Base-by-base conservation (phyloP, 2,797 vertebrate species). In the Limosa lapponica region DNA sequence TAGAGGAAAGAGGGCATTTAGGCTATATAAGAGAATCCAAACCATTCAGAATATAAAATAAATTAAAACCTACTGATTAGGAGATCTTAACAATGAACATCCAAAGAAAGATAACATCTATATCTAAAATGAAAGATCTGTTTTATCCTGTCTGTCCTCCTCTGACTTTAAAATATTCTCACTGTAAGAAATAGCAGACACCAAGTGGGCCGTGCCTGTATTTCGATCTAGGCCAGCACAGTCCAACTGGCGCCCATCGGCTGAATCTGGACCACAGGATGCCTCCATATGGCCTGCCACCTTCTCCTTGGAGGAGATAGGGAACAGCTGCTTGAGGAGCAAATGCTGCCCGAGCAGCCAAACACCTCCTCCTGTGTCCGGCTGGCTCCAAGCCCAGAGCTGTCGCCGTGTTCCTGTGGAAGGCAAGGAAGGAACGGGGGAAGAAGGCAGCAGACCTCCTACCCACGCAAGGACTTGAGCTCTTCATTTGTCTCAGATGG, bases 221-320 rank as follows among this genome's bases (percentile, higher is more conserved):
- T 82, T 93, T 90, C 10, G 0, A 88, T 93, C 66, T 55, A 94
- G 87, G 93, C 82, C 93, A 94, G 85, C 87, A 91, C 0, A 1
- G 92, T 90, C 95, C 95, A 94, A 96, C 78, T 93, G 94, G 95
- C 20, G 14, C 89, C 95, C 78, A 75, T 89, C 13, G 0, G 59
- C 93, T 95, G 95, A 96, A 96, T 96, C 93, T 94, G 92, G 92
- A 94, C 95, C 83, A 84, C 78, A 89, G 93, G 94, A 96, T 89
- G 92, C 83, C 89, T 97, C 96, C 96, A 96, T 97, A 94, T 97
- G 96, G 95, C 95, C 90, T 92, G 96, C 95, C 93, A 96, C 95
- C 96, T 95, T 96, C 71, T 94, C 83, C 89, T 96, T 90, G 95
- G 96, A 96, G 95, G 78, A 94, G 95, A 96, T 94, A 89, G 95